phyloP scores from a whole-genome alignment of 2,888 invertebrate species.

The Drosophila suboccidentalis region DNA sequence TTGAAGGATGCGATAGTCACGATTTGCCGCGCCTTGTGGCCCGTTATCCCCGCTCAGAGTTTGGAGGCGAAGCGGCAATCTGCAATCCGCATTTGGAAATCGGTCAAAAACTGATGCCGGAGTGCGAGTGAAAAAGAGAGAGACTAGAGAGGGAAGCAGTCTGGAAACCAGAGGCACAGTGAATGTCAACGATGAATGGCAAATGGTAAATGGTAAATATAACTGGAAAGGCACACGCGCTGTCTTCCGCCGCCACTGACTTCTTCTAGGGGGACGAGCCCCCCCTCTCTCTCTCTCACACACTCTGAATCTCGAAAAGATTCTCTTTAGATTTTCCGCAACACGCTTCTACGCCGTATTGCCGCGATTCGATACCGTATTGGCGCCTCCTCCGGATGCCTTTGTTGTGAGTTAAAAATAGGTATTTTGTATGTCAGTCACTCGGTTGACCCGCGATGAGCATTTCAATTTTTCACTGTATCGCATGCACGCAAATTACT shows the following conservation, averaged over 20 bases:
- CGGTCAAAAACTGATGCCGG: constrained; percentile 16
- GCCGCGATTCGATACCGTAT: constrained; percentile 52
- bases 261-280: constrained; percentile 17
- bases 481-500: constrained; percentile 57
- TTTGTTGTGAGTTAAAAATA: constrained; percentile 75
- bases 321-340: constrained; percentile 24
- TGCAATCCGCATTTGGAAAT: constrained; percentile 45
- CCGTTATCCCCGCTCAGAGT: neutral
- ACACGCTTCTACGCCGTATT: constrained; percentile 44
- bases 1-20: constrained; percentile 26
- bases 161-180: constrained; percentile 56
- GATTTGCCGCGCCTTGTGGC: constrained; percentile 29
- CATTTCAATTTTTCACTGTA: constrained; percentile 64
- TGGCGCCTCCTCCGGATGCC: constrained; percentile 36
- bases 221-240: constrained; percentile 56
- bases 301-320: constrained; percentile 24
- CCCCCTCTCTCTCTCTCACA: neutral
- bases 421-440: constrained; percentile 70
- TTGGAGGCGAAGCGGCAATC: constrained; percentile 24
- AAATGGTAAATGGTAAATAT: constrained; percentile 60
- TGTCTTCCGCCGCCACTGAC: constrained; percentile 42
- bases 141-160: constrained; percentile 5
- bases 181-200: constrained; percentile 58
- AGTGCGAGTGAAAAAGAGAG: constrained; percentile 2
- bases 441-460: constrained; percentile 49